Conservation (phyloP, 2,888 invertebrate genomes). For the Stenichneumon culpator region DNA sequence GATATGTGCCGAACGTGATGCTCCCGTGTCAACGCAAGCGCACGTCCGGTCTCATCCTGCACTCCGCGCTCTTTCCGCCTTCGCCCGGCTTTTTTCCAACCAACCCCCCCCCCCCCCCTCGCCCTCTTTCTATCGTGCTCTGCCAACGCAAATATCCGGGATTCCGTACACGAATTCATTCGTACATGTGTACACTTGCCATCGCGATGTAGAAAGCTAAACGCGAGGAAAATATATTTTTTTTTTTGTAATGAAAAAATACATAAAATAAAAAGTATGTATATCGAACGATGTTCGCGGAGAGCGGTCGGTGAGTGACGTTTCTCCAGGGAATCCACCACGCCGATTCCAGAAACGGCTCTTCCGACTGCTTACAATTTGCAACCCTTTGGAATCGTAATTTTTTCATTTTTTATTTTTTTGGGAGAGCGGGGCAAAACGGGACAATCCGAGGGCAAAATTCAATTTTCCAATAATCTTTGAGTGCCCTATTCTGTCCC, state of each 20-base stretch:
- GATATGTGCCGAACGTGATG: slow-evolving; percentile 68
- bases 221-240: not conserved
- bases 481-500: no score
- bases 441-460: no score
- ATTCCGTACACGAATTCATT: slow-evolving; percentile 58
- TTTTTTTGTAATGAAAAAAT: no score
- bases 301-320: not conserved
- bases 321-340: not conserved
- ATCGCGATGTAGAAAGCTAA: slow-evolving; percentile 4
- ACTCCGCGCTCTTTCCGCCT: slow-evolving; percentile 23
- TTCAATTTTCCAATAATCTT: no score
- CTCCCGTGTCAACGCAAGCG: slow-evolving; percentile 63
- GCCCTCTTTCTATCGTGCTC: slow-evolving; percentile 12
- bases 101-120: no score
- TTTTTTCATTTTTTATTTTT: slow-evolving; percentile 18
- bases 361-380: not conserved
- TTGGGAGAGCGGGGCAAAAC: no score
- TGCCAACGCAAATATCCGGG: slow-evolving; percentile 61
- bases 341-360: not conserved
- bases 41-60: slow-evolving; percentile 53
- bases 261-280: no score
- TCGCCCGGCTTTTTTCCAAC: slow-evolving; percentile 12
- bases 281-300: no score
- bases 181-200: slow-evolving; percentile 15
- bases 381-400: not conserved